Evolutionary conservation across 2,888 invertebrate genomes (phyloP).

Genomic region (Oscheius sp.): DNA sequence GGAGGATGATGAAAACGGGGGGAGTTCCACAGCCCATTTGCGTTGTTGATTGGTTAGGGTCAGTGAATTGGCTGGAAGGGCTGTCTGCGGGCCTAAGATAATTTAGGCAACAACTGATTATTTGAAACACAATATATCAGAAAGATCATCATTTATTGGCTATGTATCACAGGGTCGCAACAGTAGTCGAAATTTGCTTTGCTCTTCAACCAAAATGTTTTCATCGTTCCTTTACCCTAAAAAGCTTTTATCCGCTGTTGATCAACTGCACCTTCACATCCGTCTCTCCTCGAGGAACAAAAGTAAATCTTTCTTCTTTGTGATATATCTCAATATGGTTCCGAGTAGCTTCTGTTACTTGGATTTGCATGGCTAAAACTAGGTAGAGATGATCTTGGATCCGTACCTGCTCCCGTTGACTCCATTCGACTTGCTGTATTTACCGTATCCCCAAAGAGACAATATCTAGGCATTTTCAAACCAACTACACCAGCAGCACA

Average conservation of each 20-base stretch:
- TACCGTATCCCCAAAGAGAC: slow-evolving; percentile 16
- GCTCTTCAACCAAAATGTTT: slow-evolving; percentile 16
- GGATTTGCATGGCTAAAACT: slow-evolving; percentile 13
- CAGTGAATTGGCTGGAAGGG: slow-evolving; percentile 6
- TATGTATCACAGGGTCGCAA: background rate
- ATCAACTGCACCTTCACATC: background rate
- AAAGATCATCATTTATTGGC: background rate
- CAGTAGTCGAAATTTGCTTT: background rate
- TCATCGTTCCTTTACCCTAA: slow-evolving; percentile 16
- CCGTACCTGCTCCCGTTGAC: slow-evolving; percentile 9
- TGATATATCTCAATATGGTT: background rate
- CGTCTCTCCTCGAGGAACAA: background rate
- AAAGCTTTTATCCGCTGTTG: background rate
- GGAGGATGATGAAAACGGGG: slow-evolving; percentile 29
- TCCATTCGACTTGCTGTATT: slow-evolving; percentile 23
- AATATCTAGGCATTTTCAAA: slow-evolving; percentile 19
- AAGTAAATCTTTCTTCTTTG: background rate
- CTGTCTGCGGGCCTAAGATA: background rate
- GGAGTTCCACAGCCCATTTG: slow-evolving; percentile 35
- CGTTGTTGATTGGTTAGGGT: slow-evolving; percentile 32
- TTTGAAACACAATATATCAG: background rate
- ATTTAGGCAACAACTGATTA: background rate
- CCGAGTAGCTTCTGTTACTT: background rate
- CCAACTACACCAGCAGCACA: slow-evolving; percentile 25
- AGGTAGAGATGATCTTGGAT: background rate